Evolutionary conservation across 2,797 vertebrate species (phyloP), one percentile per base, ranked within the genome.

Genomic region (Sparidentex hasta): DNA sequence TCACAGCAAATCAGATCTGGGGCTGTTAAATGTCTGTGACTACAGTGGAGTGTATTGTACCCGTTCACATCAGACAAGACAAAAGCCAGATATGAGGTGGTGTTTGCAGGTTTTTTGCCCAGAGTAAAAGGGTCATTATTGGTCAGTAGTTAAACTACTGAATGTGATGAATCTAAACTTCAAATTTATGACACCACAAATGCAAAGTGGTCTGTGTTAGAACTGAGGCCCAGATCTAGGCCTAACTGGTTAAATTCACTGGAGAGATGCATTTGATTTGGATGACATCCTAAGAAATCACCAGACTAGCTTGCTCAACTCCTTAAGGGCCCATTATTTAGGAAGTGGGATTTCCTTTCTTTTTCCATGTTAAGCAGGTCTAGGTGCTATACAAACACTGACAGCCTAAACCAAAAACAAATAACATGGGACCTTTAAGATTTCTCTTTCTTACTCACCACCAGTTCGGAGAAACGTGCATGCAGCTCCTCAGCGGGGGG

Each of bases 401-500:
- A 33, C 29, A 33, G 29, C 29, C 29, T 7, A 33, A 33, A 33
- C 33, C 33, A 33, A 33, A 33, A 33, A 29, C n/a, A 33, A 33
- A 33, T 33, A 33, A 8, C 33, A 33, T 33, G 7, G 33, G 33
- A 33, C 33, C 33, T 33, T 44, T 63, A 20, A 55, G 3, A 27
- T 58, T 1, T 1, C 17, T 33, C 20, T 2, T 20, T 58, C 4
- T 86, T 71, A 97, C 98, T 97, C 90, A 99, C 98, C 97, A 99
- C 98, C 79, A 99, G 96, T 90, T 99, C 98, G 0, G 98, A 97
- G 44, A 99, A 99, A 48, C 97, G 95, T 23, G 98, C 96, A 17
- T 99, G 96, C 74, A 99, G 96, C 83, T 99, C 98, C 59, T 99
- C 98, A 0, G 96, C 94, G 2, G 96, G 96, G 0, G 97, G 98